Base-by-base conservation (phyloP, 1,140 invertebrate species). In the Ruditapes philippinarum region DNA sequence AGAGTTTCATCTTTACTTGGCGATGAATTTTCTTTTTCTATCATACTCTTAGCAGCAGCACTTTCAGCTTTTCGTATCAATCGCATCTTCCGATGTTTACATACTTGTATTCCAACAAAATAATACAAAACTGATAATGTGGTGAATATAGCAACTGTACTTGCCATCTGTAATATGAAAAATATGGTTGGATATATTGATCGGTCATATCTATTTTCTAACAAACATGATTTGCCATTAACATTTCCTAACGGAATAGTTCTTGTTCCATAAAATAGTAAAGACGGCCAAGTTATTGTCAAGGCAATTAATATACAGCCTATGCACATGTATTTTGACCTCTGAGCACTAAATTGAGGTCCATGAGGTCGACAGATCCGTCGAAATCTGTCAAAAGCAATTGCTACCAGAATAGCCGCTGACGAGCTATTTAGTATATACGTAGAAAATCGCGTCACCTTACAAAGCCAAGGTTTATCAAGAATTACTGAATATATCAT, bases 351-450 rank as follows among this genome's bases (percentile, higher is more conserved):
- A 25, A 85, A 84, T 9, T 33, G 7, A 62, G 7, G 62, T 36
- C 38, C 28, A n/a, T 86, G 49, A 25, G 83, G 81, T 62, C 83
- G 22, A 73, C 86, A 88, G 22, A 88, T 88, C 12, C 86, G n/a
- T 22, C 68, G 31, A 22, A 80, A 88, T 51, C 86, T 49, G 49
- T 88, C 86, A 11, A 68, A 17, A 28, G 86, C 86, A n/a, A 88
- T 88, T 0, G 57, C 86, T 40, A 88, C 60, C 22, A 88, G 45
- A 38, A 88, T 81, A 1, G 68, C 22, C 1, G 86, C 62, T 17
- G 86, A 88, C 12, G 86, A 88, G 7, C 76, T 49, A 73, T 88
- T 88, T 60, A 88, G 80, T n/a, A 60, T 28, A 49, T 88, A 88
- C 4, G 86, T 88, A 11, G 76, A 68, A 73, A 54, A 88, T 45